These are phyloP conservation scores for Caenorhabditis sp. DNA, from an alignment of 2,888 invertebrate genomes.

Conservation along the genomic window DNA sequence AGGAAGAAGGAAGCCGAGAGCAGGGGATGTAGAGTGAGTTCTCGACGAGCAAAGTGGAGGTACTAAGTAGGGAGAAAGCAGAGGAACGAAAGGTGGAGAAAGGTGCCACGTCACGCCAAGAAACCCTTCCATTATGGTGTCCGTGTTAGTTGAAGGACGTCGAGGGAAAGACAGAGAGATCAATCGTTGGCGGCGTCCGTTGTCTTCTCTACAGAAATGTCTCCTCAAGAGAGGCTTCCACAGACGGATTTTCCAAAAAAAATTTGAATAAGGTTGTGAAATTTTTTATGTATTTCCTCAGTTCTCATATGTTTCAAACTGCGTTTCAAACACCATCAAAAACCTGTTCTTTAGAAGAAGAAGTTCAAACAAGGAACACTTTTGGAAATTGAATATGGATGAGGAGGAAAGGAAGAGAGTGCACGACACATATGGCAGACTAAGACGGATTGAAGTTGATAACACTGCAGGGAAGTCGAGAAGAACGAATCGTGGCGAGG, in stretches of 20 bases:
- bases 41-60: constrained; percentile 30
- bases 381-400: constrained; percentile 18
- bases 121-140: constrained; percentile 30
- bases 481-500: neutral
- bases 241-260: no score
- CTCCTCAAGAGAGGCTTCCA: neutral
- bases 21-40: constrained; percentile 7
- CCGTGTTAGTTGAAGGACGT: constrained; percentile 30
- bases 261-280: no score
- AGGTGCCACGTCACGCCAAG: constrained; percentile 29
- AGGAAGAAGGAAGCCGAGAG: constrained; percentile 19
- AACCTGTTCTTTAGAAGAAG: neutral
- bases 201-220: constrained; percentile 8
- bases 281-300: no score
- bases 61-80: constrained; percentile 26
- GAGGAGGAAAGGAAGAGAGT: neutral
- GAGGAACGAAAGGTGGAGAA: neutral
- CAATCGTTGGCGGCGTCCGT: constrained; percentile 9
- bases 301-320: no score
- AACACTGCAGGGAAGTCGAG: constrained; percentile 1
- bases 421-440: neutral
- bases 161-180: neutral
- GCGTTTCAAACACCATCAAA: neutral
- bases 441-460: constrained; percentile 31
- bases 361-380: constrained; percentile 11